These are phyloP conservation scores for Zygogramma bicolorata DNA, from an alignment of 2,888 invertebrate species.

Conservation along the genomic window DNA sequence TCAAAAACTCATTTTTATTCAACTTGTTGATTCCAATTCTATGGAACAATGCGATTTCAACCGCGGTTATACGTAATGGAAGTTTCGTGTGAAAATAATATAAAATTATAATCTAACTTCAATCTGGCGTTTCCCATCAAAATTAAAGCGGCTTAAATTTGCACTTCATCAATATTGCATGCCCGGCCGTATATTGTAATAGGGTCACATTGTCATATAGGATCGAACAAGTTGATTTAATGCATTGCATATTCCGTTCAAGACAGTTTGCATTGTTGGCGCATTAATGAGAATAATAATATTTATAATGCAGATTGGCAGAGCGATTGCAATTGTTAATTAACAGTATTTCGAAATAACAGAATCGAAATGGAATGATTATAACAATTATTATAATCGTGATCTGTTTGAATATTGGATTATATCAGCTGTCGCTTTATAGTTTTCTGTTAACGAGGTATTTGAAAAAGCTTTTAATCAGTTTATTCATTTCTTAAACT, in stretches of 20 bases:
- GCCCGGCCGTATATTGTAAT: background rate
- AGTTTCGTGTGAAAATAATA: constrained; percentile 29
- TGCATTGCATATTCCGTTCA: background rate
- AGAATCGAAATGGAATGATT: constrained; percentile 7
- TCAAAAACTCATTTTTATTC: background rate
- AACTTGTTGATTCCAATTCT: background rate
- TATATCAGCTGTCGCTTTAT: background rate
- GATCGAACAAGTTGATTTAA: constrained; percentile 9
- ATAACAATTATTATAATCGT: background rate
- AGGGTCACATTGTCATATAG: constrained; percentile 8
- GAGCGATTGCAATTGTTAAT: background rate
- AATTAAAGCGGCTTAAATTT: constrained; percentile 16
- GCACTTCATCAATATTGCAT: constrained; percentile 14
- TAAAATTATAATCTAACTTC: constrained; percentile 27
- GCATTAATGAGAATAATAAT: background rate
- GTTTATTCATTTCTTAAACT: too few relatives aligned
- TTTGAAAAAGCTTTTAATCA: background rate
- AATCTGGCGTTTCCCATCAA: constrained; percentile 16
- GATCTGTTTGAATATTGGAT: background rate
- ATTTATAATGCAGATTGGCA: background rate
- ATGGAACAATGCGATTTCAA: constrained; percentile 12
- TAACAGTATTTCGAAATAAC: background rate
- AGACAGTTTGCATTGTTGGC: background rate
- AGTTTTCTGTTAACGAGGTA: background rate
- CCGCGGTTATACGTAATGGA: constrained; percentile 26